phyloP scores from a whole-genome alignment of 2,888 invertebrate species.

The Drosophila demipolita region DNA sequence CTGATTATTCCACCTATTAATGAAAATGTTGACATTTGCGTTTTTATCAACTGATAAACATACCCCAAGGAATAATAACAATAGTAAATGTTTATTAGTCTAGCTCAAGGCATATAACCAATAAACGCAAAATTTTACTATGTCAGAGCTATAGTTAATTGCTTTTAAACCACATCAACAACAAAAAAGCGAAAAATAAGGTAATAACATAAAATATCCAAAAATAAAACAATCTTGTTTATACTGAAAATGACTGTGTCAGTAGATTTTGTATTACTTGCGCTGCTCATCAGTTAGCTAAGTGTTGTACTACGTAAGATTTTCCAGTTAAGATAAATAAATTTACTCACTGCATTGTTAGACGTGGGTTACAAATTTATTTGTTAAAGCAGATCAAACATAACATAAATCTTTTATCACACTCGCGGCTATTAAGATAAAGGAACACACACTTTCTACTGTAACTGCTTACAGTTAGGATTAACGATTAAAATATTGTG shows the following conservation, averaged over 20 bases:
- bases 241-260: not conserved
- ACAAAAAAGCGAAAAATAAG: not conserved
- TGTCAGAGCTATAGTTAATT: slow-evolving; percentile 6
- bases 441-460: slow-evolving; percentile 7
- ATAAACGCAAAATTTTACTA: slow-evolving; percentile 1
- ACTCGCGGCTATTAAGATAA: slow-evolving; percentile 55
- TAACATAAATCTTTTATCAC: slow-evolving; percentile 66
- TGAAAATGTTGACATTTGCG: slow-evolving; percentile 12
- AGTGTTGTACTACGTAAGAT: slow-evolving; percentile 16
- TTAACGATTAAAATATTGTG: slow-evolving; percentile 6
- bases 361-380: slow-evolving; percentile 42
- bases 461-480: slow-evolving; percentile 9
- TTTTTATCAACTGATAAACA: slow-evolving; percentile 45
- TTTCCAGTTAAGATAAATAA: slow-evolving; percentile 11
- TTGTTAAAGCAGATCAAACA: slow-evolving; percentile 51
- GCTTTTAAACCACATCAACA: slow-evolving; percentile 2
- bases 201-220: not conserved
- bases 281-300: slow-evolving; percentile 47
- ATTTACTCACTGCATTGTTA: slow-evolving; percentile 67
- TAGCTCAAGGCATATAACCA: slow-evolving; percentile 4
- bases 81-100: slow-evolving; percentile 41
- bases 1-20: slow-evolving; percentile 33
- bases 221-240: not conserved
- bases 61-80: slow-evolving; percentile 36
- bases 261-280: slow-evolving; percentile 21